Evolutionary conservation across 2,888 invertebrate species (phyloP), one percentile per base, ranked within the genome.

Genomic region (Gortyna flavago): DNA sequence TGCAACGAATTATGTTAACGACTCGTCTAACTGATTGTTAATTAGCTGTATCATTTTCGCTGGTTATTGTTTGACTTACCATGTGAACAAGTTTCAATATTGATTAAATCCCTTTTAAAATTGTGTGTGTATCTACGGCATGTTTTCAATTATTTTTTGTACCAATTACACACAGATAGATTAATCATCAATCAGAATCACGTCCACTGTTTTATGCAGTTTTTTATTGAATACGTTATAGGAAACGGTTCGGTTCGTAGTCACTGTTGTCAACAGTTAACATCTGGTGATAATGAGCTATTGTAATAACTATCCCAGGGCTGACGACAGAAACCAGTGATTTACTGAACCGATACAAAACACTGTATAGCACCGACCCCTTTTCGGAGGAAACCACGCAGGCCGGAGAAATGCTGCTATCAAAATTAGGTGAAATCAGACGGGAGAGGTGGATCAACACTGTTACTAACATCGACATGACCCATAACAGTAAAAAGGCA

Each of bases 1-100:
- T 78, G n/a, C 29, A 77, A 51, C 44, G 32, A 75, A 66, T 79
- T 81, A 59, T 77, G 70, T 72, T 86, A 80, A 82, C 32, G 71
- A 85, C 72, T 74, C 72, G 35, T 41, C 66, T 82, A 82, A 88
- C 88, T 77, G 87, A 59, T 72, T 48, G 67, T 65, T 87, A 85
- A 83, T 86, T 78, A 69, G 38, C 38, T 79, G 61, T 75, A 57
- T 83, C 57, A 76, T 77, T 79, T 62, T 59, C 13, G 25, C 21
- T 68, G 41, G 32, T 29, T 64, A 59, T 72, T 68, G 18, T 54
- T 54, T 35, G 29, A 29, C 9, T 73, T 61, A 41, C 16, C 16
- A 51, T 67, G 29, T 41, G 18, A 25, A 71, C 48, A 65, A 44
- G 59, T 72, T 78, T 51, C 35, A 32, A 66, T 64, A 29, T 54